Percentiles rank a stretch among this genome's conserved stretches.
phyloP scores from a whole-genome alignment of 2,797 vertebrate species.

The Catamblyrhynchus diadema region DNA sequence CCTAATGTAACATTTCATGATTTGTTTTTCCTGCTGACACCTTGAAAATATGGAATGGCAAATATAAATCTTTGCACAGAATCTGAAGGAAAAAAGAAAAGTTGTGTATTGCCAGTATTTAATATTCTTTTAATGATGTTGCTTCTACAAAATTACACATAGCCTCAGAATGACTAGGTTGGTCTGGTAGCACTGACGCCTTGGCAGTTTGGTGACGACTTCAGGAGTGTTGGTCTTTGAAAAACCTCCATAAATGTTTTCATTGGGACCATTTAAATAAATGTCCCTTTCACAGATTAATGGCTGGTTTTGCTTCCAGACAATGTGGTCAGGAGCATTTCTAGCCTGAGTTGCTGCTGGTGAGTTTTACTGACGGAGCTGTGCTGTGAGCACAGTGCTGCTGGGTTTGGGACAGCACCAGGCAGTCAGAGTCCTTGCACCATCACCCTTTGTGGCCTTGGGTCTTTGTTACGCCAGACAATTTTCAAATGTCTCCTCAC shows the following conservation, averaged over 20 bases:
- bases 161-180: background rate
- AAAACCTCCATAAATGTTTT: background rate
- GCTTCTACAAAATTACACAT: background rate
- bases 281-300: background rate
- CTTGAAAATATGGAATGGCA: background rate
- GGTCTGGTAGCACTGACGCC: accelerated
- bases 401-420: background rate
- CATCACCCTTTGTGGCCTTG: background rate
- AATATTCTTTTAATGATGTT: background rate
- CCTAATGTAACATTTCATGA: background rate
- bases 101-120: background rate
- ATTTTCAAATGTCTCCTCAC: background rate
- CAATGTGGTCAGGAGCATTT: background rate
- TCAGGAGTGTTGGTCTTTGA: background rate
- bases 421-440: background rate
- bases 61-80: background rate
- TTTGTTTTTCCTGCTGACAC: background rate
- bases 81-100: background rate
- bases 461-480: background rate
- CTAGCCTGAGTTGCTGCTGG: background rate
- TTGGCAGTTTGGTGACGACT: background rate
- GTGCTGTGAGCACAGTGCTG: accelerated
- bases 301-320: background rate
- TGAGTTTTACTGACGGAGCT: background rate
- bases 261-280: background rate